Conservation (phyloP, 2,797 vertebrate genomes). For the Sitta carolinensis region DNA sequence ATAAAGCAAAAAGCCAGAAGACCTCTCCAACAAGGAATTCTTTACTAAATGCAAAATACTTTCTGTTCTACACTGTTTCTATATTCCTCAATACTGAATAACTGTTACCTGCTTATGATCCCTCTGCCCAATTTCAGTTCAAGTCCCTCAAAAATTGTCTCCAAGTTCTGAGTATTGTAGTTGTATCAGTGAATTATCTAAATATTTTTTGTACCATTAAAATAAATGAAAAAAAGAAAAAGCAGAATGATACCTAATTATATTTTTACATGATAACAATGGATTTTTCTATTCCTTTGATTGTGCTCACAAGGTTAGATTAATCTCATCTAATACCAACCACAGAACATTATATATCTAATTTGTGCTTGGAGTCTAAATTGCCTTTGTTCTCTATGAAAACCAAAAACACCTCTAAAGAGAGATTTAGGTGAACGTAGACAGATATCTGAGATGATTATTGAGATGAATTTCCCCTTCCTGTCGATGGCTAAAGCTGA, state of each 20-base stretch:
- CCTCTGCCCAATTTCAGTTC: not conserved
- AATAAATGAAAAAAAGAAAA: not conserved
- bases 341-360: not conserved
- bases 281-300: not conserved
- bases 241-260: rapidly evolving
- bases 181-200: not conserved
- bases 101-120: not conserved
- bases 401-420: not conserved
- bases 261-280: not conserved
- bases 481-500: not conserved
- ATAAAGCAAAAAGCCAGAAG: not conserved
- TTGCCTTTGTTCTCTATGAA: not conserved
- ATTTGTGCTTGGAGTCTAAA: not conserved
- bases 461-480: not conserved
- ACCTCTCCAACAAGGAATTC: rapidly evolving
- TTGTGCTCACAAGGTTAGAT: not conserved
- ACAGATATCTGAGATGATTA: not conserved
- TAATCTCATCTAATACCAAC: not conserved
- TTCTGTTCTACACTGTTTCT: not conserved
- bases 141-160: not conserved
- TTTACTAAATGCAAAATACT: not conserved
- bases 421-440: not conserved
- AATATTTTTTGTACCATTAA: too few species aligned
- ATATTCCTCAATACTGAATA: not conserved
- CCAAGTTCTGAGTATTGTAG: not conserved